phyloP scores from a whole-genome alignment of 2,888 invertebrate genomes.

The Icerya purchasi region DNA sequence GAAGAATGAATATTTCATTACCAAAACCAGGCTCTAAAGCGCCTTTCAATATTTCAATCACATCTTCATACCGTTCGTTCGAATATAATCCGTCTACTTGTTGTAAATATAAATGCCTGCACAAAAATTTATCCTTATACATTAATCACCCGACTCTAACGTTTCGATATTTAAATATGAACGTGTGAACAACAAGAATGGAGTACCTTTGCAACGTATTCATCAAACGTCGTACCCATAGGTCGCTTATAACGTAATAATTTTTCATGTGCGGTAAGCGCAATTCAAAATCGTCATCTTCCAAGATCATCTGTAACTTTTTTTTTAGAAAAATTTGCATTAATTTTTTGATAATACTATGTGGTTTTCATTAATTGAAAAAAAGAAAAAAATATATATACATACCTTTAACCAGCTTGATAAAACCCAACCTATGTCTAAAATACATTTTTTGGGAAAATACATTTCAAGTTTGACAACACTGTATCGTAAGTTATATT shows the following conservation, averaged over 20 bases:
- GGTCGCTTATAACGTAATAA: constrained; percentile 6
- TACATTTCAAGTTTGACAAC: too few species aligned
- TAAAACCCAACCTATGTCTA: too few species aligned
- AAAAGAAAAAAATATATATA: too few species aligned
- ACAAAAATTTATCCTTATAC: constrained; percentile 1
- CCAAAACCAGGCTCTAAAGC: constrained; percentile 31
- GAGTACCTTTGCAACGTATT: constrained; percentile 8
- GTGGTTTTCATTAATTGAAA: too few species aligned
- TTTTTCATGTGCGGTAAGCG: constrained; percentile 9
- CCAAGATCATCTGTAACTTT: background rate
- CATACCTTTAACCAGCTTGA: too few species aligned
- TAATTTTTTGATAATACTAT: too few species aligned
- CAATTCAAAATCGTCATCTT: constrained; percentile 5
- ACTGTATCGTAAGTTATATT: too few species aligned
- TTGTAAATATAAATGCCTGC: constrained; percentile 26
- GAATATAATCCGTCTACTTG: constrained; percentile 45
- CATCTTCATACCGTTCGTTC: constrained; percentile 38
- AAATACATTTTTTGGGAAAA: too few species aligned
- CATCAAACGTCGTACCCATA: constrained; percentile 3
- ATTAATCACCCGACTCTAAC: background rate
- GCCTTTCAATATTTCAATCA: constrained; percentile 41
- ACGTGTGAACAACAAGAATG: background rate
- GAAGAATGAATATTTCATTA: constrained; percentile 9
- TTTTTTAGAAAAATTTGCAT: too few species aligned
- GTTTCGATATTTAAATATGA: constrained; percentile 3